Evolutionary conservation across 2,888 invertebrate genomes (phyloP), one percentile per base, ranked within the genome.

Genomic region (Dilophus febrilis): DNA sequence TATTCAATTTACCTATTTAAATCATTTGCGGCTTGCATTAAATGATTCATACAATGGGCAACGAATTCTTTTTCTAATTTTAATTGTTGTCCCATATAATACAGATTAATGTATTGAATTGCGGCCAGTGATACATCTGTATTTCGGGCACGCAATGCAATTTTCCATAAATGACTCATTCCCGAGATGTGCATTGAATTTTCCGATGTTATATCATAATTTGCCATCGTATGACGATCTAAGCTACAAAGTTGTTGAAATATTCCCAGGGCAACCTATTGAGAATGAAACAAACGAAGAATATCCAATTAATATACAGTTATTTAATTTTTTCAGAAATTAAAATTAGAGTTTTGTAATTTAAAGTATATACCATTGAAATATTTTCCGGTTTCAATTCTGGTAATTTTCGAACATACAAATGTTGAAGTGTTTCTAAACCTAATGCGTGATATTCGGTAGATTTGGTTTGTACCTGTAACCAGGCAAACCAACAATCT

Each of bases 51-150:
- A 57, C 92, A 92, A 48, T 88, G 81, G 32, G 85, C 76, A 2
- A 94, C 84, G 58, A 94, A 94, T 54, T 92, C 91, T 43, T 84
- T 82, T 61, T 92, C 92, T 50, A 87, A 79, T 48, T 88, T 84
- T 33, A 92, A 59, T 54, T 87, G 85, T 44, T 88, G 83, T 7
- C 87, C 85, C 75, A 92, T 88, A 61, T 92, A 94, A 61, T 88
- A 91, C 53, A 82, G 81, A 59, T 92, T 94, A 41, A 94, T 70
- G 57, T 90, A 90, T 56, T 91, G 88, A 49, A 92, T 92, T 2
- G 92, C 91, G 3, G 90, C 84, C 76, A 91, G 78, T 47, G 90
- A 90, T 2, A 94, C 92, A 55, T 92, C 91, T 62, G 90, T 90
- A 56, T 84, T 90, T 48, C 80, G 80, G 2, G 92, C 91, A 47